phyloP scores from a whole-genome alignment of 2,888 invertebrate genomes.

The Rhogogaster chlorosoma region DNA sequence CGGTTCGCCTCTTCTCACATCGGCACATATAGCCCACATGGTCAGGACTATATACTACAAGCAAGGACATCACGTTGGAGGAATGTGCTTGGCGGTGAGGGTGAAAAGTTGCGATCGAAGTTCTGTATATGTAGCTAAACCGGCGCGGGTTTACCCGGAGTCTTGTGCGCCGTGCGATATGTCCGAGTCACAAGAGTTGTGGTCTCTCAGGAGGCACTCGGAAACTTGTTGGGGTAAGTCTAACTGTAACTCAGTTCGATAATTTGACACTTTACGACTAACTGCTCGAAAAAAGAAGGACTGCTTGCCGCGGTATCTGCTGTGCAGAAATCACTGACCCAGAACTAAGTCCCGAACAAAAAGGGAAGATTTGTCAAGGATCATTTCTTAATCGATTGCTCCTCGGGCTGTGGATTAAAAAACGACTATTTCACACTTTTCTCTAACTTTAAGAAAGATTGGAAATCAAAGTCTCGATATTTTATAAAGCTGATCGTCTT shows the following conservation, averaged over 20 bases:
- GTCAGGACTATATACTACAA: constrained; percentile 1
- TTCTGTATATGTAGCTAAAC: constrained; percentile 9
- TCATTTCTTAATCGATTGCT: constrained; percentile 28
- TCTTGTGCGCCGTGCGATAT: constrained; percentile 29
- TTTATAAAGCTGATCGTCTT: constrained; percentile 10
- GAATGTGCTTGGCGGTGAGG: constrained; percentile 32
- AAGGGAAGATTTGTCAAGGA: constrained; percentile 43
- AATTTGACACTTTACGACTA: constrained; percentile 48
- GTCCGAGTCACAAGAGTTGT: constrained; percentile 42
- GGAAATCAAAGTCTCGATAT: constrained; percentile 1
- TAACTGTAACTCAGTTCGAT: constrained; percentile 50
- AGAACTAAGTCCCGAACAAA: constrained; percentile 37
- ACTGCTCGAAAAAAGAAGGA: constrained; percentile 42
- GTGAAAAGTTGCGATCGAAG: constrained; percentile 43
- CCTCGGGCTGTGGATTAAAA: constrained; percentile 2
- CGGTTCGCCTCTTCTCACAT: not conserved
- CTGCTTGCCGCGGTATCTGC: constrained; percentile 28
- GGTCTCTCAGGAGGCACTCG: constrained; percentile 41
- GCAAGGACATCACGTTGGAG: constrained; percentile 21
- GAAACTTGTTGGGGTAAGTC: constrained; percentile 51
- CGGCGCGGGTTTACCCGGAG: not conserved
- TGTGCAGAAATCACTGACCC: constrained; percentile 35
- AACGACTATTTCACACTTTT: constrained; percentile 25
- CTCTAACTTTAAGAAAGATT: not conserved
- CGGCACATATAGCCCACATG: constrained; percentile 6